A percentile compares a stretch with the other conserved stretches of the same genome.
These are phyloP conservation scores for Indri indri DNA, from an alignment of 2,113 vertebrate genomes.

Conservation along the genomic window DNA sequence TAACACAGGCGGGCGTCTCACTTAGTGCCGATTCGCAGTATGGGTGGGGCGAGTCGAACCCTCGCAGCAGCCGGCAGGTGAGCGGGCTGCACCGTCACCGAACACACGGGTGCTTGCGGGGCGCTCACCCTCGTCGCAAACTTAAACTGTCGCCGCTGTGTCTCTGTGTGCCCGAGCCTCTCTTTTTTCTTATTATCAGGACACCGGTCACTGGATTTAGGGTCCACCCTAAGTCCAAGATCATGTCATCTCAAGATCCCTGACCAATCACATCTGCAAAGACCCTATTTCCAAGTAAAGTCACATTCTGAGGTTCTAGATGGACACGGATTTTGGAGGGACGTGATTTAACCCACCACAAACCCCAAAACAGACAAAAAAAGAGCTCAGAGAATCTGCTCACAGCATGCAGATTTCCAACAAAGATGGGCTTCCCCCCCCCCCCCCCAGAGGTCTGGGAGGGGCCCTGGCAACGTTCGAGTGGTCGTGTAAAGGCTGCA, in stretches of 20 bases:
- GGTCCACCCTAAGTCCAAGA: too few relatives aligned
- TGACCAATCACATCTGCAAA: background rate
- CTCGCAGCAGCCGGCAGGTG: rapidly evolving
- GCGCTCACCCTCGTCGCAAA: rapidly evolving
- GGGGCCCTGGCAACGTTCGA: background rate
- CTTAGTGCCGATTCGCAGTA: background rate
- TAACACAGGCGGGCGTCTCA: background rate
- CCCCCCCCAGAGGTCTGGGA: too few relatives aligned
- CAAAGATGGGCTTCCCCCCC: background rate
- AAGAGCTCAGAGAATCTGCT: background rate
- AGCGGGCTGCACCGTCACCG: background rate
- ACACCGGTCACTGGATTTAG: background rate
- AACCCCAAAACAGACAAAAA: background rate
- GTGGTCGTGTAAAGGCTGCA: background rate
- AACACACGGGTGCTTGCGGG: too few relatives aligned
- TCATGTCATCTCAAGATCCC: background rate
- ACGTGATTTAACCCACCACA: background rate
- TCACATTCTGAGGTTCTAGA: background rate
- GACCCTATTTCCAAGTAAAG: background rate
- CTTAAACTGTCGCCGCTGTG: background rate
- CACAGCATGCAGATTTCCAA: background rate
- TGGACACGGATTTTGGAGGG: background rate
- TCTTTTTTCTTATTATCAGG: background rate
- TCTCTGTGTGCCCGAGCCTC: background rate
- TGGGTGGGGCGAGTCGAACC: background rate